Percentiles rank a stretch among this genome's conserved stretches.
phyloP scores from a whole-genome alignment of 1,140 invertebrate genomes.

The Popillia japonica region DNA sequence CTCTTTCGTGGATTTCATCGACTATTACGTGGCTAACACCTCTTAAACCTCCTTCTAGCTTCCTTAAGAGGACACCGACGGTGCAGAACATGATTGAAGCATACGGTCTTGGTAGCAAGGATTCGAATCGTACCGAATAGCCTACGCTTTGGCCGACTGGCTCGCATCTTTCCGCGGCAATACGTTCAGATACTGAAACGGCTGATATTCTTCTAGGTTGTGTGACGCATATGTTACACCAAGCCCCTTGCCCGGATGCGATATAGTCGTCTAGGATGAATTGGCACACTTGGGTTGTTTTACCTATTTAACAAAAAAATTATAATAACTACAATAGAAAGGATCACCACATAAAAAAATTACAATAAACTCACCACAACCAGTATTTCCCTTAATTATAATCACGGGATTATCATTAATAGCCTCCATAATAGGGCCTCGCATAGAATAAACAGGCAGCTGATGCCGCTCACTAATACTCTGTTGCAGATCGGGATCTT shows the following conservation, averaged over 20 bases:
- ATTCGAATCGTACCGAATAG: slow-evolving; percentile 94
- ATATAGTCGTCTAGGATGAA: slow-evolving; percentile 97
- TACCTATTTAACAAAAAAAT: slow-evolving; percentile 54
- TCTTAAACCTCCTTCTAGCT: slow-evolving; percentile 85
- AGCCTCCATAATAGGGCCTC: slow-evolving; percentile 78
- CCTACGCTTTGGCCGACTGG: slow-evolving; percentile 82
- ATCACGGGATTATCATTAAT: slow-evolving; percentile 89
- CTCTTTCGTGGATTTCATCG: slow-evolving; percentile 97
- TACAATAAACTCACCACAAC: slow-evolving; percentile 79
- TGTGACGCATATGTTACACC: slow-evolving; percentile 90
- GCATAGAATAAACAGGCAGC: slow-evolving; percentile 80
- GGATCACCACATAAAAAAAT: no score
- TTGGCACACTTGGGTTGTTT: slow-evolving; percentile 89
- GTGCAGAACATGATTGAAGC: slow-evolving; percentile 95
- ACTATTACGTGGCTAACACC: slow-evolving; percentile 92
- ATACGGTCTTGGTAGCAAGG: slow-evolving; percentile 87
- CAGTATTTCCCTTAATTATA: slow-evolving; percentile 91
- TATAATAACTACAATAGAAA: no score
- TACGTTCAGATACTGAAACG: slow-evolving; percentile 90
- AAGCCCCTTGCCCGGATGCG: slow-evolving; percentile 80
- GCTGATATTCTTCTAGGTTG: slow-evolving; percentile 95
- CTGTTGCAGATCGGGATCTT: slow-evolving; percentile 68
- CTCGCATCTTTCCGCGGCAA: slow-evolving; percentile 88
- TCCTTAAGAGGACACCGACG: slow-evolving; percentile 89
- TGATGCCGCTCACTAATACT: slow-evolving; percentile 73